Evolutionary conservation across 2,797 vertebrate genomes (phyloP).

Genomic region (Onychomys torridus): DNA sequence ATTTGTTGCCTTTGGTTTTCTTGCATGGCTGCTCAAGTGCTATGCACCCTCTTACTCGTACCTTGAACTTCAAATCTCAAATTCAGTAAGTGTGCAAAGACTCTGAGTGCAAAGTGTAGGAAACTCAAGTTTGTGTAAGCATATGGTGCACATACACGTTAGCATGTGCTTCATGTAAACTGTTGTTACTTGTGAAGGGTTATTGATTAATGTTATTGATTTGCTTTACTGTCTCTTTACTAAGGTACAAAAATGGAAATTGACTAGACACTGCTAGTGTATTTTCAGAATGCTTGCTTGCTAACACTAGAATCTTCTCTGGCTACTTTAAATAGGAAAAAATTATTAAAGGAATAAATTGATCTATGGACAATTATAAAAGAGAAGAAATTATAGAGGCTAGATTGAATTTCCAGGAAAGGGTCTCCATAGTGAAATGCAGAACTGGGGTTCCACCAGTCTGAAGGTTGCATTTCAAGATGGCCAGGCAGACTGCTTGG

Average conservation of each 20-base stretch:
- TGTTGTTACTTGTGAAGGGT: background rate
- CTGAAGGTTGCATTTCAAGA: too few relatives aligned
- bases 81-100: background rate
- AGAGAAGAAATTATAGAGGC: background rate
- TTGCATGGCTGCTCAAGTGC: background rate
- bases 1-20: background rate
- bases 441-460: background rate
- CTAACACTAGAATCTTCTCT: background rate
- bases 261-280: background rate
- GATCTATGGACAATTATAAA: background rate
- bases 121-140: background rate
- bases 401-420: conserved; percentile 3
- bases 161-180: background rate
- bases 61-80: background rate
- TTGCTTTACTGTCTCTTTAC: conserved; percentile 36
- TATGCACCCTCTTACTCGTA: background rate
- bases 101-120: background rate
- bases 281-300: background rate
- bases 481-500: background rate
- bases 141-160: background rate
- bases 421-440: background rate
- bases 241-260: background rate
- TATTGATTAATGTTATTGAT: background rate
- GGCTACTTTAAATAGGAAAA: background rate
- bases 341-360: background rate